Evolutionary conservation across 2,797 vertebrate genomes (phyloP), one percentile per base, ranked within the genome.

Genomic region (Coccyzus lansbergi): DNA sequence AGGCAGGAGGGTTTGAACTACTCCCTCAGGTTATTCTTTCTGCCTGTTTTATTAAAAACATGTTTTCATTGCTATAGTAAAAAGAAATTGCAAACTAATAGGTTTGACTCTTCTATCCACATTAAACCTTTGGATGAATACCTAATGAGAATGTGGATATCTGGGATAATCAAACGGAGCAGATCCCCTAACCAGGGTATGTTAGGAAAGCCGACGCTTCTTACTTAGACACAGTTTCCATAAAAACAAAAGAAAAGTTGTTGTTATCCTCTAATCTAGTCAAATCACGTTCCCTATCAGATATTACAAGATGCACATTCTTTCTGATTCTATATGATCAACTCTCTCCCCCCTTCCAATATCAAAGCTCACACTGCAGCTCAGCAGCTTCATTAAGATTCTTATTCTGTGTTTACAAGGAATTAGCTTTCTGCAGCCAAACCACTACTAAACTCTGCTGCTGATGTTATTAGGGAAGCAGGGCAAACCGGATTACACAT

Each of bases 11-110:
- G 60, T 78, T 79, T 93, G 69, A 94, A 77, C 36, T 65, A 88
- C 52, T 92, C 68, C 90, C 72, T 90, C 26, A 77, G 59, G 78
- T 78, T 93, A 71, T 87, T 86, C 48, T 49, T 91, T 71, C 84
- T 88, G 58, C 21, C 69, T 78, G 16, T 81, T 92, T 95, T 93
- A 95, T 91, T 95, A 96, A 95, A 95, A 94, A 92, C n/a, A 78
- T 55, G n/a, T 36, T 95, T 95, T 93, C 16, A 2, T 62, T 94
- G 69, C 48, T 69, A 38, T 4, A 89, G 25, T 33, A 75, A 75
- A 93, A 95, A 95, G 46, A 81, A 91, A 85, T 15, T 70, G 74
- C 75, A 91, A 94, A 88, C 38, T 49, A 93, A 93, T 72, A 95
- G 92, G 91, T 88, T 94, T 88, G 69, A 87, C 59, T 91, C 15